Evolutionary conservation across 1,140 invertebrate species (phyloP), one percentile per base, ranked within the genome.

Genomic region (Maniola jurtina): DNA sequence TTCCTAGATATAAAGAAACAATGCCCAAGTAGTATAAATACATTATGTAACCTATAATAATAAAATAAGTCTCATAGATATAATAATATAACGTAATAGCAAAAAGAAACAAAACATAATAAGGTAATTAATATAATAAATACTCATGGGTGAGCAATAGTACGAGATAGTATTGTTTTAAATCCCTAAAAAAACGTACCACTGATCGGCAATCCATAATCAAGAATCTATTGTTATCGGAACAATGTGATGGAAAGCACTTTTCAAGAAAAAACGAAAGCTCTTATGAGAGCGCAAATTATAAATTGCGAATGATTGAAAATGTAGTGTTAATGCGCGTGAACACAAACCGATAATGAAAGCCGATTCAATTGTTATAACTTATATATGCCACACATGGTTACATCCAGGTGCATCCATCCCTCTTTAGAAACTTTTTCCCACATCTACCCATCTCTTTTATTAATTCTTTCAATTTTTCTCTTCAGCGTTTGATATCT

Each of bases 181-280:
- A 63, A 40, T 1, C 52, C 25, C 25, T 45, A 45, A 79, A 81
- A n/a, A 77, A 72, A 86, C 84, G 66, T 76, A 89, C 86, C 83
- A 78, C 71, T 35, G 74, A 73, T 72, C 78, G 78, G 63, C 75
- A 86, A 84, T 87, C 83, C 86, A 89, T 89, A 71, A 70, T 79
- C 55, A 55, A 50, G 45, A 63, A 58, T 68, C 65, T 82, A 81
- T 81, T 84, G 78, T 79, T 61, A 34, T 58, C 35, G 47, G 58
- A 66, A 81, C 77, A 84, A 86, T 82, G 74, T 75, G 73, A 72
- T 76, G 79, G 72, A 85, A 86, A 84, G 71, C 79, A 79, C 80
- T 69, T 74, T 55, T 63, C 13, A 5, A 47, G 54, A 70, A 78
- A 81, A 81, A 81, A 72, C 57, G 64, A 68, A 68, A 68, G 61